phyloP scores from a whole-genome alignment of 2,888 invertebrate genomes.

The Melipona bicolor region DNA sequence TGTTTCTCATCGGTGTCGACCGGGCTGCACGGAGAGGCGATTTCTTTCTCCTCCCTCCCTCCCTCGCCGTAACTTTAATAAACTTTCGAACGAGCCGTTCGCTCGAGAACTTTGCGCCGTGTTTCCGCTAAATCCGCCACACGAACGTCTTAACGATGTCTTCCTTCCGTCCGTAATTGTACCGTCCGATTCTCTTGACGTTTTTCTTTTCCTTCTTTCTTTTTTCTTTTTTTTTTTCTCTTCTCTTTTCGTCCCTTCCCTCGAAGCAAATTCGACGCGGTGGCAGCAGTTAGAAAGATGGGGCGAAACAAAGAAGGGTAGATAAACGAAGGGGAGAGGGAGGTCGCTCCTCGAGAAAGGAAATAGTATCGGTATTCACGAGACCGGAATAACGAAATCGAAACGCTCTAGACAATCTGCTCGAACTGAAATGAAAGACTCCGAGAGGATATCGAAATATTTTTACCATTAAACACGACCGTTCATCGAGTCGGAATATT shows the following conservation, averaged over 20 bases:
- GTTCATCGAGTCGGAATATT: slow-evolving; percentile 57
- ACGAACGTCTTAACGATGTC: slow-evolving; percentile 20
- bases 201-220: too few relatives aligned
- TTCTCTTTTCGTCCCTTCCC: neutral
- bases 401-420: neutral
- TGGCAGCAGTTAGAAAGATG: neutral
- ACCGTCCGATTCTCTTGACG: slow-evolving; percentile 13
- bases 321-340: neutral
- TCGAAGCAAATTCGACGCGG: neutral
- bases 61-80: slow-evolving; percentile 24
- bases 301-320: neutral
- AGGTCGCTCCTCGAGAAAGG: neutral
- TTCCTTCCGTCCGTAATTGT: slow-evolving; percentile 26
- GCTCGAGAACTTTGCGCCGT: slow-evolving; percentile 15
- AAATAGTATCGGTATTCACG: slow-evolving; percentile 31
- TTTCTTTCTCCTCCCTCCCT: neutral
- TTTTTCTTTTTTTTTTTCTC: too few relatives aligned
- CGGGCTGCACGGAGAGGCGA: slow-evolving; percentile 8
- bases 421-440: neutral
- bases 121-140: neutral
- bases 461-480: slow-evolving; percentile 45
- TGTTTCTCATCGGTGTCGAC: slow-evolving; percentile 23
- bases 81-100: slow-evolving; percentile 33
- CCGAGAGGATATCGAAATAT: slow-evolving; percentile 43
- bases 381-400: slow-evolving; percentile 37